Evolutionary conservation across 2,888 invertebrate species (phyloP), one percentile per base, ranked within the genome.

Genomic region (Tipula unca): DNA sequence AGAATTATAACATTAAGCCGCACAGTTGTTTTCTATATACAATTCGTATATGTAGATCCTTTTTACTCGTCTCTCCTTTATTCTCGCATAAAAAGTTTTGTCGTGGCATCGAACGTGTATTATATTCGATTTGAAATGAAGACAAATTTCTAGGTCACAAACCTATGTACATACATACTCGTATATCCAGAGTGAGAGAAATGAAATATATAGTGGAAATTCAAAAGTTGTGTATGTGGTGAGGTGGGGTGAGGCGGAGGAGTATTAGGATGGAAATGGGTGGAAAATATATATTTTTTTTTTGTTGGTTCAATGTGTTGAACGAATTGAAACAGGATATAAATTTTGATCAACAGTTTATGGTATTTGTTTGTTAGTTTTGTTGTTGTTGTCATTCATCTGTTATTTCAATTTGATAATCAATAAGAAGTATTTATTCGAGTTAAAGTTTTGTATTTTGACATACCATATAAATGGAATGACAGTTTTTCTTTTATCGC

Each of bases 321-420:
- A 69, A 69, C 69, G 69, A 69, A 25, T 25, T 25, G 69, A 69
- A 69, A 25, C 20, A 20, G 69, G 25, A 69, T 69, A 69, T 69
- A 69, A 69, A 69, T 69, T 69, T 25, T 69, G 69, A 69, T 69
- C 69, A 69, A 69, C 69, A 69, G 69, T 69, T 69, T 69, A 48
- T 3, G n/a, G 48, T 10, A 48, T 69, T 25, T 69, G 69, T 69
- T 48, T 25, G 69, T 69, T 48, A 6, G 20, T 69, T 69, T 25
- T 3, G 25, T 69, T 69, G 10, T 20, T 69, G 69, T 69, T 69
- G 69, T 69, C 69, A 69, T 69, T 48, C 48, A 48, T 69, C 3
- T 69, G 25, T 20, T 25, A 69, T 69, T 69, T 69, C 69, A 69
- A 69, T 69, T 69, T 20, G 69, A 10, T 69, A 69, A 69, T 69